A percentile compares a stretch with the other conserved stretches of the same genome.
phyloP scores from a whole-genome alignment of 2,888 invertebrate species.

The Punctoribates punctum region DNA sequence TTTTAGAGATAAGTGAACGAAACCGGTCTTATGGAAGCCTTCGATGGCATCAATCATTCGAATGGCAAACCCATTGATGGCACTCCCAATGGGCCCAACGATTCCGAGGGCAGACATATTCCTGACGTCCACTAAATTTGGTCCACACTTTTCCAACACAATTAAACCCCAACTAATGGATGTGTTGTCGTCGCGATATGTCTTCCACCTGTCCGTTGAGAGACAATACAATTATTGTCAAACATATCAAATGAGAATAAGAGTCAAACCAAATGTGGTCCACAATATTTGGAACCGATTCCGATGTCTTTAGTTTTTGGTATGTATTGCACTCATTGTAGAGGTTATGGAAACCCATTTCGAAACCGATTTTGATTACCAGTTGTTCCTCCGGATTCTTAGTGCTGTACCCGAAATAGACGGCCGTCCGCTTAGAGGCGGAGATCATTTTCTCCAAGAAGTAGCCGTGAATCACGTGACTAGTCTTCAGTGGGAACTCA shows the following conservation, averaged over 20 bases:
- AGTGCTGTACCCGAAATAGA: not conserved
- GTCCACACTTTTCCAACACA: constrained; percentile 1
- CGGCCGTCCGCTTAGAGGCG: not conserved
- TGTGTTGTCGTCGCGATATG: not conserved
- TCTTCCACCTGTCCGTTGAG: constrained; percentile 4
- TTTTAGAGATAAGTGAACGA: not conserved
- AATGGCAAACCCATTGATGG: not conserved
- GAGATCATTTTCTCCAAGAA: not conserved
- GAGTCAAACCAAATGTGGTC: not conserved
- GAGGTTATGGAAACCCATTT: not conserved
- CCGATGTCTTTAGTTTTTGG: not conserved
- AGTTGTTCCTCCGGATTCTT: not conserved
- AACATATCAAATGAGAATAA: not conserved
- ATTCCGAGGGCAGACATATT: not conserved
- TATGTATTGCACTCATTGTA: not conserved
- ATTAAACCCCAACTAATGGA: not conserved
- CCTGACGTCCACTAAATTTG: not conserved
- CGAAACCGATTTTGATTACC: not conserved
- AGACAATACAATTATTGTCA: not conserved
- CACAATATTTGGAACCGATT: not conserved
- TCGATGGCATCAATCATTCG: constrained; percentile 4
- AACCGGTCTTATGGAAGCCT: not conserved
- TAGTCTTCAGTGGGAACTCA: not conserved
- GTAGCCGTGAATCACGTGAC: not conserved
- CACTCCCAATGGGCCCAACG: not conserved